Evolutionary conservation across 2,797 vertebrate species (phyloP), one percentile per base, ranked within the genome.

Genomic region (Macroramphosus scolopax): DNA sequence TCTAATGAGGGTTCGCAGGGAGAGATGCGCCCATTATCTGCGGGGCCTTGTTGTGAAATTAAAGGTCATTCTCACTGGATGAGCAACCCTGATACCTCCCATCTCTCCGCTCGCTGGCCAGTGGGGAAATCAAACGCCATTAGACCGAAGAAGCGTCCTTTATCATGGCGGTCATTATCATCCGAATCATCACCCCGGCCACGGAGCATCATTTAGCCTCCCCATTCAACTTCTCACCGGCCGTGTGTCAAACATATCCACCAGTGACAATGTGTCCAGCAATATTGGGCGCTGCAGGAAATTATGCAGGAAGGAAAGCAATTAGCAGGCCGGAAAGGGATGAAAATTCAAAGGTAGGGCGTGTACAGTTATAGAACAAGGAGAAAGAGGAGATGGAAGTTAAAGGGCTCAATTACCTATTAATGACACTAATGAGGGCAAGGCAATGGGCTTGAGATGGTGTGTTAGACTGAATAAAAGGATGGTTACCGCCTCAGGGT

Each of bases 111-210:
- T 63, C 48, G 8, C 50, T 55, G 58, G 72, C 85, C 83, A 72
- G 72, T 32, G 53, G 85, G 87, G 87, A 88, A 87, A 87, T 88
- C 83, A 86, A 81, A 83, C 48, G 55, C 81, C 74, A 84, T 88
- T 87, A 85, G 80, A 72, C 65, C 47, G 30, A 68, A 78, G 78
- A 68, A 68, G 70, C 54, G 58, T 83, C 77, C 73, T 87, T 85
- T 84, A 85, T 86, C 83, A 80, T 70, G 28, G 42, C 57, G 28
- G 78, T 77, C 81, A 77, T 85, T 84, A 85, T 85, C 77, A 60
- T 77, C 63, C 47, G 13, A 78, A 80, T 83, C 81, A 86, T 87
- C 78, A 68, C 61, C 78, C 64, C 9, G 72, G 56, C 81, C 79
- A 77, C 57, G 50, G 46, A 76, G 73, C 77, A 47, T 82, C 75